Percentiles rank a stretch among this genome's conserved stretches.
Conservation (phyloP, 2,113 vertebrate genomes). For the Phyllostomus hastatus region DNA sequence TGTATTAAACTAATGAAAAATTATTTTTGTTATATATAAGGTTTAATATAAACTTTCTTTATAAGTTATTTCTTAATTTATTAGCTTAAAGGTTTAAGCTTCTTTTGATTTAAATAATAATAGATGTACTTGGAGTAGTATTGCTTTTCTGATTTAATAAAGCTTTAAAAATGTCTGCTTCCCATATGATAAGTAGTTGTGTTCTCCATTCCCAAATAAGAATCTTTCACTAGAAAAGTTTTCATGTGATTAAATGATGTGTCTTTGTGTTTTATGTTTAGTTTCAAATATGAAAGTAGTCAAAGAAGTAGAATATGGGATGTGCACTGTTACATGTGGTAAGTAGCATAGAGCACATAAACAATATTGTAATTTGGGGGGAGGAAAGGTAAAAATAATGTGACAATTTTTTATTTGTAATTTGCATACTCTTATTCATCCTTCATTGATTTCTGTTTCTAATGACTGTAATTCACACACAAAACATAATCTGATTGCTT, state of each 20-base stretch:
- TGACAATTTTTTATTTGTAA: constrained; percentile 70
- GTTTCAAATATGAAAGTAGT: constrained; percentile 58
- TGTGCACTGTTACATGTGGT: constrained; percentile 78
- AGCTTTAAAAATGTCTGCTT: constrained; percentile 8
- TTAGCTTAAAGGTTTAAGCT: not conserved
- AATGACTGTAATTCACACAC: constrained; percentile 75
- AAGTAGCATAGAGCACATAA: constrained; percentile 71
- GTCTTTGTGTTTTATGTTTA: constrained; percentile 69
- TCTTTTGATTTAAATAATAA: constrained; percentile 45
- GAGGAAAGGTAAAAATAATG: constrained; percentile 49
- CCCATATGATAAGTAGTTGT: not conserved
- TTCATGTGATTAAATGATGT: constrained; percentile 45
- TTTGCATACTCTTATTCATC: constrained; percentile 64
- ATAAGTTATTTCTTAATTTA: not conserved
- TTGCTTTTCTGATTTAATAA: constrained; percentile 39
- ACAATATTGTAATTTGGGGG: constrained; percentile 55
- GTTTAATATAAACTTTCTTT: constrained; percentile 23
- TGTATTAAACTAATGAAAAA: not conserved
- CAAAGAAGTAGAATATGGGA: constrained; percentile 75
- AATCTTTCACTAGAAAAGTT: not conserved
- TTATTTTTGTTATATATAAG: not conserved
- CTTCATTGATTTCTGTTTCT: constrained; percentile 75
- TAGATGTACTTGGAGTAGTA: not conserved
- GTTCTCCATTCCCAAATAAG: not conserved
- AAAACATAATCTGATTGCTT: constrained; percentile 76